Evolutionary conservation across 2,888 invertebrate species (phyloP).

Genomic region (Atethmia centrago): DNA sequence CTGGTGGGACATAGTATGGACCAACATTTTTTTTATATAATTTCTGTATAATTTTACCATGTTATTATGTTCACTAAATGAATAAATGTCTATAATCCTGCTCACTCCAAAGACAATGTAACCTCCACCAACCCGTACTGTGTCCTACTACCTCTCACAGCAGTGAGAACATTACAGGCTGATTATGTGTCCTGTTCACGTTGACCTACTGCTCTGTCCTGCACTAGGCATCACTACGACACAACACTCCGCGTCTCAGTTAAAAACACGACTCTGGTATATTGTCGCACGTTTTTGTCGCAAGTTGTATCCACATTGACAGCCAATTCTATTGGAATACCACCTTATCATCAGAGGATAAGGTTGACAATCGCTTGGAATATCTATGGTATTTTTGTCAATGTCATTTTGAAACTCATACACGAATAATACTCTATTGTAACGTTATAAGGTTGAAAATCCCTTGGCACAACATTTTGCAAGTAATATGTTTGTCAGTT

Average conservation of each 20-base stretch:
- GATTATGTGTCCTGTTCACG: background rate
- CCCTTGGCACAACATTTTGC: constrained; percentile 10
- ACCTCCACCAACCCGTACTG: background rate
- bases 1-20: too few relatives aligned
- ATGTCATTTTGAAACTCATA: constrained; percentile 18
- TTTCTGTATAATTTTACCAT: too few relatives aligned
- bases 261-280: constrained; percentile 50
- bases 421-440: constrained; percentile 6
- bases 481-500: constrained; percentile 35
- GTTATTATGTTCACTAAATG: too few relatives aligned
- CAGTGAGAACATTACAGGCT: background rate
- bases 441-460: constrained; percentile 8
- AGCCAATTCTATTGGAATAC: background rate
- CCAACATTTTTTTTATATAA: too few relatives aligned
- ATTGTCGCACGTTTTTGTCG: constrained; percentile 56
- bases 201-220: constrained; percentile 30
- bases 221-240: constrained; percentile 24
- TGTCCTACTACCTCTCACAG: background rate
- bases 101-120: too few relatives aligned
- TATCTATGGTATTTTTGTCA: background rate
- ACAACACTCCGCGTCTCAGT: constrained; percentile 42
- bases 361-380: background rate
- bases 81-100: background rate
- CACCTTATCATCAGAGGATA: rapidly evolving
- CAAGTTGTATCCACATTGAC: constrained; percentile 24